Percentiles rank a stretch among this genome's conserved stretches.
phyloP scores from a whole-genome alignment of 1,140 invertebrate species.

The Paralvinella palmiformis region DNA sequence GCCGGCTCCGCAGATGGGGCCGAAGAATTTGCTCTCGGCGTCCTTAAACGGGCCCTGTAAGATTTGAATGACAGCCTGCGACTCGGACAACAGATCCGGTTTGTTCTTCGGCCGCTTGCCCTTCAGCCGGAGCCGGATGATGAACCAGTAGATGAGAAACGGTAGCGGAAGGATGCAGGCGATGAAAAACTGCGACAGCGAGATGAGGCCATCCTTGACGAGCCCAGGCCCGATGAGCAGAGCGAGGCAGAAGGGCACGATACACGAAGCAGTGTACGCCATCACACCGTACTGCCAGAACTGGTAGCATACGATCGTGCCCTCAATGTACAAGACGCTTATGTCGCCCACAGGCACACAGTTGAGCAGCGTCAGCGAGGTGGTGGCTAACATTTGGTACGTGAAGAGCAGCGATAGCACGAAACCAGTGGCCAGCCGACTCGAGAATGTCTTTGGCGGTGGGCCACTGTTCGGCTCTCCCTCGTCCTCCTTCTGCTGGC shows the following conservation, averaged over 20 bases:
- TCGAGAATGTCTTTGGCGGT: slow-evolving; percentile 6
- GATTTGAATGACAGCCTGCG: slow-evolving; percentile 9
- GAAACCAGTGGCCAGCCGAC: slow-evolving; percentile 11
- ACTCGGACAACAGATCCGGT: not conserved
- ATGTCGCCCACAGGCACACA: slow-evolving; percentile 11
- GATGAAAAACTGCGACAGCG: slow-evolving; percentile 16
- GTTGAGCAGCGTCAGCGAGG: slow-evolving; percentile 15
- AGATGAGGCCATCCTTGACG: slow-evolving; percentile 14
- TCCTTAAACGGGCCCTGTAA: slow-evolving; percentile 19
- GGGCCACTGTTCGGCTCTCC: not conserved
- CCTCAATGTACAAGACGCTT: slow-evolving; percentile 16
- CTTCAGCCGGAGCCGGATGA: not conserved
- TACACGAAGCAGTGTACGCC: slow-evolving; percentile 9
- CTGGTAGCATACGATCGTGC: slow-evolving; percentile 12
- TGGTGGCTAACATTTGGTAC: slow-evolving; percentile 18
- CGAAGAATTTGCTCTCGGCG: slow-evolving; percentile 6
- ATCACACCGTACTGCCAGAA: slow-evolving; percentile 18
- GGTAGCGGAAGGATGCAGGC: slow-evolving; percentile 15
- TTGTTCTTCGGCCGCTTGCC: not conserved
- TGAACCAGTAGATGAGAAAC: slow-evolving; percentile 15
- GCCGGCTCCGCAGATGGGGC: slow-evolving; percentile 12
- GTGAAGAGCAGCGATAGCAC: slow-evolving; percentile 16
- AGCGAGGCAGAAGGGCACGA: slow-evolving; percentile 16
- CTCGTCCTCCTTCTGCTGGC: not conserved
- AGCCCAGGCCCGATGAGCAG: slow-evolving; percentile 17